phyloP scores from a whole-genome alignment of 2,888 invertebrate species.

The Tipula unca region DNA sequence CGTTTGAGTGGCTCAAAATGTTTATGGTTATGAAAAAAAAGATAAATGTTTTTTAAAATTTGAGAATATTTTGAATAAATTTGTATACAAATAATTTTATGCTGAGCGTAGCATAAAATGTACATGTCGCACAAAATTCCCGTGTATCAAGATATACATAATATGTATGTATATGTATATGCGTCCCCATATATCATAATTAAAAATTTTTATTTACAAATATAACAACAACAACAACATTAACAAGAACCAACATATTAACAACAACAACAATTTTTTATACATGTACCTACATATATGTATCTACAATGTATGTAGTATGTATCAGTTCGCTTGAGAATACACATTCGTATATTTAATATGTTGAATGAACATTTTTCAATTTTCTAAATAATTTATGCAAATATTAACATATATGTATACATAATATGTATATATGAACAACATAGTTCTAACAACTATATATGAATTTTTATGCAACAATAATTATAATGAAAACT shows the following conservation, averaged over 20 bases:
- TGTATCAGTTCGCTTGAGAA: not conserved
- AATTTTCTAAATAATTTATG: not conserved
- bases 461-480: not conserved
- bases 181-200: not conserved
- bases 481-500: not conserved
- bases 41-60: not conserved
- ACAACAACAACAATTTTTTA: not conserved
- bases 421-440: too few species aligned
- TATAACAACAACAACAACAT: not conserved
- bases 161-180: not conserved
- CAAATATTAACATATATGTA: constrained; percentile 1
- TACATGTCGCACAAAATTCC: not conserved
- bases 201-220: not conserved
- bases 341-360: not conserved
- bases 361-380: not conserved
- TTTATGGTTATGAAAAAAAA: not conserved
- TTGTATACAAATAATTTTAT: not conserved
- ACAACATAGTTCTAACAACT: not conserved
- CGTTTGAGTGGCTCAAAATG: not conserved
- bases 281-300: not conserved
- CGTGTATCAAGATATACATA: not conserved
- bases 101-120: not conserved
- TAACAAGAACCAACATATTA: not conserved
- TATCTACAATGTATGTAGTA: too few species aligned
- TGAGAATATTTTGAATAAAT: not conserved